These are phyloP conservation scores for Cranoglanis bouderius DNA, from an alignment of 2,113 vertebrate genomes.

Conservation along the genomic window DNA sequence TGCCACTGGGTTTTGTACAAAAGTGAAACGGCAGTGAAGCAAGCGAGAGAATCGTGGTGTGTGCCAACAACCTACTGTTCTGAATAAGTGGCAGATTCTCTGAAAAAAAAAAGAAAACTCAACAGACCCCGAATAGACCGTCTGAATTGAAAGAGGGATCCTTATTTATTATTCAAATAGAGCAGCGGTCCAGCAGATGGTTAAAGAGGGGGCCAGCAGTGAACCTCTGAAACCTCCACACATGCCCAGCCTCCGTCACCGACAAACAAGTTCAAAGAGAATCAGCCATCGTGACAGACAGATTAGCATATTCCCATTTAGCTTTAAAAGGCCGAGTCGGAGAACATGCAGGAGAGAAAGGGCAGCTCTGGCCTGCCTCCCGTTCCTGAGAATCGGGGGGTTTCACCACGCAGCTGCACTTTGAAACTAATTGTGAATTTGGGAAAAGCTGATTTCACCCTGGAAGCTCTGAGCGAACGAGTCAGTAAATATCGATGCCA, in stretches of 20 bases:
- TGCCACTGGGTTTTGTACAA: conserved; percentile 4
- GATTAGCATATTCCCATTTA: conserved; percentile 93
- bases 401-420: neutral
- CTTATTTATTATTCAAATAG: conserved; percentile 89
- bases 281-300: conserved; percentile 85
- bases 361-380: neutral
- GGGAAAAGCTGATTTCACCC: neutral
- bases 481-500: neutral
- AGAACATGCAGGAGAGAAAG: conserved; percentile 27
- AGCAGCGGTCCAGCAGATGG: conserved; percentile 88
- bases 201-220: conserved; percentile 77
- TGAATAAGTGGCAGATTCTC: conserved; percentile 25
- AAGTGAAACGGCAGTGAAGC: conserved; percentile 1
- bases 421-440: neutral
- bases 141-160: conserved; percentile 52
- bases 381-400: conserved; percentile 2
- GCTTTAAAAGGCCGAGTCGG: conserved; percentile 64
- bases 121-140: conserved; percentile 51
- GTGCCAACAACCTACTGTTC: conserved; percentile 17
- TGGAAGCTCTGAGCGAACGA: conserved; percentile 2
- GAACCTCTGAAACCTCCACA: conserved; percentile 80
- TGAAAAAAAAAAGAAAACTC: neutral
- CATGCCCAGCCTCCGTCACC: conserved; percentile 80
- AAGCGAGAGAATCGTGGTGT: neutral
- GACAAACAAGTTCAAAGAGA: conserved; percentile 90